Evolutionary conservation across 2,797 vertebrate genomes (phyloP).

Genomic region (Pipistrellus nathusii): DNA sequence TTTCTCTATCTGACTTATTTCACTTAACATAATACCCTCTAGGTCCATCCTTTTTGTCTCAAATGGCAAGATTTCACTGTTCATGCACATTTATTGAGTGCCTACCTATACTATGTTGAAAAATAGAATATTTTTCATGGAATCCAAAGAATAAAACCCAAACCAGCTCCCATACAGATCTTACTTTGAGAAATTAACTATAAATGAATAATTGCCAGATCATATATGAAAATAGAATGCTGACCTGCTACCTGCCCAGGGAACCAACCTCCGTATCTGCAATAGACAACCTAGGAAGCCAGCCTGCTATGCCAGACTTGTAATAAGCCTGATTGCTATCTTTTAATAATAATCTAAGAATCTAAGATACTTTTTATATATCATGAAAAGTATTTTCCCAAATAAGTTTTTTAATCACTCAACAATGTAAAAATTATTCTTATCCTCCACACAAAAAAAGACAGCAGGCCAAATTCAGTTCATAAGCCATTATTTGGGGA

Average conservation of each 20-base stretch:
- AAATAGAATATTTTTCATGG: neutral
- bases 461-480: neutral
- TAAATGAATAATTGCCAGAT: neutral
- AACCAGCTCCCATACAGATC: neutral
- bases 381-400: neutral
- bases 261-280: neutral
- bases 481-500: neutral
- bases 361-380: neutral
- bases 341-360: neutral
- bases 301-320: neutral
- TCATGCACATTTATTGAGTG: neutral
- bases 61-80: neutral
- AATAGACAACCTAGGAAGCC: neutral
- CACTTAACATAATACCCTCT: neutral
- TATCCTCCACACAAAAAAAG: neutral
- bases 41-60: neutral
- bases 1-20: neutral
- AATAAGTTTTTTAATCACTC: neutral
- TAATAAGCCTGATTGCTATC: neutral
- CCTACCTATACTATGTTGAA: neutral
- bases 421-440: neutral
- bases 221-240: neutral
- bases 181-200: neutral
- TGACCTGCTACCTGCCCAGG: neutral
- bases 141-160: constrained; percentile 1